These are phyloP conservation scores for Prinia subflava DNA, from an alignment of 2,113 vertebrate species.

Conservation along the genomic window DNA sequence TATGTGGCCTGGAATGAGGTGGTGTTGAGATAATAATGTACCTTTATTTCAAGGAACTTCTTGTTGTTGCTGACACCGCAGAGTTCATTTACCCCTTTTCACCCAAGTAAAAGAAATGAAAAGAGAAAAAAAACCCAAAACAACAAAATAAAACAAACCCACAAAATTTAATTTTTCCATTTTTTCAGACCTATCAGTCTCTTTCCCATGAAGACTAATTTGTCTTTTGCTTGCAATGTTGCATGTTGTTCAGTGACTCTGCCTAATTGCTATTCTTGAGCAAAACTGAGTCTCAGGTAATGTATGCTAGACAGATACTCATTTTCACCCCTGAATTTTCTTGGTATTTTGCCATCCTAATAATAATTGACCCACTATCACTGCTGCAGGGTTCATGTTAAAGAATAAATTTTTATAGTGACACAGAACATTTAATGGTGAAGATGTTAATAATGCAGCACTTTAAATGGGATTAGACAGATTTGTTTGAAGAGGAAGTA, in stretches of 20 bases:
- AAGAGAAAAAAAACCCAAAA: background rate
- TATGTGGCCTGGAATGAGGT: background rate
- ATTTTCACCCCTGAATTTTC: conserved; percentile 25
- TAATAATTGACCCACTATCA: background rate
- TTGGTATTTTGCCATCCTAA: conserved; percentile 4
- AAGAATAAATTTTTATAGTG: conserved; percentile 4
- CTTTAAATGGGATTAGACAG: background rate
- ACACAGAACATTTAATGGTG: background rate
- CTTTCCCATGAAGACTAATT: background rate
- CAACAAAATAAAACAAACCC: background rate
- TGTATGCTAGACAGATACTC: background rate
- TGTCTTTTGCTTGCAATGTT: conserved; percentile 26
- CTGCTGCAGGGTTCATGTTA: background rate
- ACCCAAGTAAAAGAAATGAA: background rate
- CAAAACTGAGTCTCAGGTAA: conserved; percentile 10
- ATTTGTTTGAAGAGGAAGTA: background rate
- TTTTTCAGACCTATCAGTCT: background rate
- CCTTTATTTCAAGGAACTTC: background rate
- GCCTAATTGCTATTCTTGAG: conserved; percentile 28
- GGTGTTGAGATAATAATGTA: background rate
- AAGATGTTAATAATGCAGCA: background rate
- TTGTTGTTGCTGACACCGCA: background rate
- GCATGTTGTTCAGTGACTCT: conserved; percentile 5
- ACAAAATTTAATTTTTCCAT: background rate
- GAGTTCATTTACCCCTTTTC: background rate